Evolutionary conservation across 2,113 vertebrate genomes (phyloP).

Genomic region (Lophochroa leadbeateri): DNA sequence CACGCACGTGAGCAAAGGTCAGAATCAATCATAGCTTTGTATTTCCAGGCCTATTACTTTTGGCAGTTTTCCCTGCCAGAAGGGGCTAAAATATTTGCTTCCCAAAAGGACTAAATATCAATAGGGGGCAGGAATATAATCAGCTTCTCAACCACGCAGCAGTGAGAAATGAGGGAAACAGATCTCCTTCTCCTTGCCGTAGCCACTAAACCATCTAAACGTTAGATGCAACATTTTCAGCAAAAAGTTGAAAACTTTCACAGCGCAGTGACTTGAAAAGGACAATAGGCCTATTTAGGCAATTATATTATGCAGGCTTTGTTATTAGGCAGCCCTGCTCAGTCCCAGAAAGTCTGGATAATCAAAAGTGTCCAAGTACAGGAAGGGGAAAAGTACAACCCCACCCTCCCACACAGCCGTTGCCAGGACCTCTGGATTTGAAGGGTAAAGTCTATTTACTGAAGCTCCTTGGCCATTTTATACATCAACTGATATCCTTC

Average conservation of each 20-base stretch:
- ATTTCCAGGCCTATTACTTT: constrained; percentile 49
- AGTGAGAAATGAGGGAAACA: background rate
- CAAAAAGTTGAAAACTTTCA: constrained; percentile 30
- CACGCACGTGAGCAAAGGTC: constrained; percentile 56
- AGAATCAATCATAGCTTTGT: constrained; percentile 62
- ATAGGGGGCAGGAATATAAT: background rate
- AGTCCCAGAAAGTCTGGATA: constrained; percentile 61
- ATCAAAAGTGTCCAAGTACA: constrained; percentile 65
- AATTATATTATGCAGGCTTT: constrained; percentile 59
- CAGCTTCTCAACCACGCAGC: background rate
- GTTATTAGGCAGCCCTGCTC: constrained; percentile 54
- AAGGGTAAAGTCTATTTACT: constrained; percentile 47
- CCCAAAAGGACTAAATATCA: constrained; percentile 46
- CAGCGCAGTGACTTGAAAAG: background rate
- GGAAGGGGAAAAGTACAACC: constrained; percentile 67
- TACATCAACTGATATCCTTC: constrained; percentile 36
- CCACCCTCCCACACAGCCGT: constrained; percentile 42
- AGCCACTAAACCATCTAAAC: background rate
- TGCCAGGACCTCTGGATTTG: constrained; percentile 54
- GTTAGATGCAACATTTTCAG: background rate
- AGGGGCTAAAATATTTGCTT: constrained; percentile 48
- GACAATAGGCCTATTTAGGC: constrained; percentile 54
- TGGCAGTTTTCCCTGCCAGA: constrained; percentile 50
- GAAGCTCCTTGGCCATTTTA: constrained; percentile 41
- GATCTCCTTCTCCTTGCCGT: background rate